These are phyloP conservation scores for Haliclona indistincta DNA, from an alignment of 37 sponge, comb jelly and placozoan genomes.

Conservation along the genomic window DNA sequence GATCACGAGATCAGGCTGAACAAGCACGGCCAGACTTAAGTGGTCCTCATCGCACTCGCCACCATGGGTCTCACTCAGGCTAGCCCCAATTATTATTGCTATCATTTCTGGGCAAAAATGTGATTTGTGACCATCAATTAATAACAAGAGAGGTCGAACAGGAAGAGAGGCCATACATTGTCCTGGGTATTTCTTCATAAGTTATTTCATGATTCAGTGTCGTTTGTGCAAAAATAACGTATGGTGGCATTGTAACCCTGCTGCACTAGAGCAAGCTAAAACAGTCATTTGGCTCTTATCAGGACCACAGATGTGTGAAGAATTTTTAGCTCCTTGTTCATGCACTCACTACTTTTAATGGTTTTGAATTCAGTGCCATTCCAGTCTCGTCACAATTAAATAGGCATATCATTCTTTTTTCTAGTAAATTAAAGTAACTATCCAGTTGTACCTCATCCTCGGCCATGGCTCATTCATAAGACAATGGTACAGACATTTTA, in stretches of 20 bases:
- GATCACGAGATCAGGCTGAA: too few relatives aligned
- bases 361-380: slow-evolving; percentile 5
- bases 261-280: slow-evolving; percentile 11
- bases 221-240: slow-evolving; percentile 1
- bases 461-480: slow-evolving; percentile 8
- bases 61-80: too few relatives aligned
- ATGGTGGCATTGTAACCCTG: slow-evolving; percentile 4
- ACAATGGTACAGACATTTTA: background rate
- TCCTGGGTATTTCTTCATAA: background rate
- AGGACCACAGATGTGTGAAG: background rate
- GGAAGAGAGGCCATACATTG: slow-evolving; percentile 2
- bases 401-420: background rate
- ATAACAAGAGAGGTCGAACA: background rate
- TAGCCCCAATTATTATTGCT: too few relatives aligned
- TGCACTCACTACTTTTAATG: slow-evolving; percentile 7
- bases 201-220: background rate
- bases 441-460: background rate
- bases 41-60: too few relatives aligned
- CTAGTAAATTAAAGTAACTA: slow-evolving; percentile 7
- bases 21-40: too few relatives aligned
- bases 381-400: slow-evolving; percentile 16
- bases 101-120: slow-evolving; percentile 26
- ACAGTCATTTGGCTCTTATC: background rate
- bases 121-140: slow-evolving; percentile 28
- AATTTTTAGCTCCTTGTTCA: slow-evolving; percentile 2